Evolutionary conservation across 2,888 invertebrate species (phyloP), one percentile per base, ranked within the genome.

Genomic region (Vanessa cardui): DNA sequence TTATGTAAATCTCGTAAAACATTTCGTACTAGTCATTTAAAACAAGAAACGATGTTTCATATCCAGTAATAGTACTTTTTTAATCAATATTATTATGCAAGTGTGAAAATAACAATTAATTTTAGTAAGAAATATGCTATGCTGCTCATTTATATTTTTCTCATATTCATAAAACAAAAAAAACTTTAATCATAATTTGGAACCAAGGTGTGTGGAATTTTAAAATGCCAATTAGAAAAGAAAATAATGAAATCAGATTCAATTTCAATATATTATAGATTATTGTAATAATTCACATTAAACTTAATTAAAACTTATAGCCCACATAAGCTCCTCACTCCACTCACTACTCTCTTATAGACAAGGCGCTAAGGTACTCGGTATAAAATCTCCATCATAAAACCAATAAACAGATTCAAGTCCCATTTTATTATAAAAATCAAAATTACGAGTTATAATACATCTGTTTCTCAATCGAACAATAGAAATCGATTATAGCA

Each of bases 401-500:
- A 92, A 92, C 92, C 89, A 91, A 90, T 91, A 90, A 91, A 92
- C 90, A 92, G 92, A 92, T 91, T 92, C 92, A 90, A 91, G 92
- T 92, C 92, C 92, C 92, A 92, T 91, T 92, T 92, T 92, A 92
- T 92, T 92, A 92, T 92, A 92, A 92, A 92, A 92, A 92, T 92
- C 92, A 92, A 92, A 92, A 92, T 91, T 90, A 92, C 92, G 91
- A 90, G 90, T 90, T 91, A 92, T 92, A 90, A 91, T 92, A 92
- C 92, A 92, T 90, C 88, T 89, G 86, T 83, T 86, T 85, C 83
- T 87, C 89, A 87, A 89, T 90, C 90, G 90, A 91, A 89, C 90
- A 89, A 87, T 89, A 89, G 88, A 89, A 86, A 89, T 90, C 89
- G 89, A 89, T 83, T 84, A 85, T 86, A 86, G 90, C 89, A 89